Percentiles rank a stretch among this genome's conserved stretches.
Conservation (phyloP, 2,113 vertebrate genomes). For the Carassius gibelio region DNA sequence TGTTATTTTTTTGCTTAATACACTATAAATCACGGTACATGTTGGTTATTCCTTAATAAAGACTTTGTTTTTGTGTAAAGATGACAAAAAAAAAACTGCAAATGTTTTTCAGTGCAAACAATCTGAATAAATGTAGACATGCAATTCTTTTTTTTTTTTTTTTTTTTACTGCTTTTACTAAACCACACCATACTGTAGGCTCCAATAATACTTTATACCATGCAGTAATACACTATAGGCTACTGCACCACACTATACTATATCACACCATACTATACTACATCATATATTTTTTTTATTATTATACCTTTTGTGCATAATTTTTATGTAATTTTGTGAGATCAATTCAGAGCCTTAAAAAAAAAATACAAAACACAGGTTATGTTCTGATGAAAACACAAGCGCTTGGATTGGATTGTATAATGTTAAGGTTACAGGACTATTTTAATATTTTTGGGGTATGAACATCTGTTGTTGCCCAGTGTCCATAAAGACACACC, state of each 20-base stretch:
- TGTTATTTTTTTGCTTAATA: not conserved
- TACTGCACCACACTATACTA: not conserved
- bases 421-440: not conserved
- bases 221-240: too few species aligned
- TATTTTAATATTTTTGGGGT: not conserved
- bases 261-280: not conserved
- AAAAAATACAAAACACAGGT: not conserved
- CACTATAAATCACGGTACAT: not conserved
- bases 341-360: not conserved
- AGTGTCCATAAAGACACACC: conserved; percentile 13
- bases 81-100: not conserved
- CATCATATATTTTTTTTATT: not conserved
- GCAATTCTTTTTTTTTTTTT: too few species aligned
- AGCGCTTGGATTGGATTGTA: not conserved
- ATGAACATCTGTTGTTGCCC: not conserved
- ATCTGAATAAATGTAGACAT: not conserved
- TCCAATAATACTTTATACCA: not conserved
- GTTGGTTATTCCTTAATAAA: not conserved
- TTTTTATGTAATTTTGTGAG: not conserved
- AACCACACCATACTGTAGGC: not conserved
- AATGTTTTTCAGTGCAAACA: not conserved
- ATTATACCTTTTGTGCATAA: conserved; percentile 3
- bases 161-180: not conserved
- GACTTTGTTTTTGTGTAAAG: not conserved
- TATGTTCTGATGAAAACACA: not conserved